Evolutionary conservation across 23 tunicate genomes (phyloP).

Genomic region (Corella eumyota): DNA sequence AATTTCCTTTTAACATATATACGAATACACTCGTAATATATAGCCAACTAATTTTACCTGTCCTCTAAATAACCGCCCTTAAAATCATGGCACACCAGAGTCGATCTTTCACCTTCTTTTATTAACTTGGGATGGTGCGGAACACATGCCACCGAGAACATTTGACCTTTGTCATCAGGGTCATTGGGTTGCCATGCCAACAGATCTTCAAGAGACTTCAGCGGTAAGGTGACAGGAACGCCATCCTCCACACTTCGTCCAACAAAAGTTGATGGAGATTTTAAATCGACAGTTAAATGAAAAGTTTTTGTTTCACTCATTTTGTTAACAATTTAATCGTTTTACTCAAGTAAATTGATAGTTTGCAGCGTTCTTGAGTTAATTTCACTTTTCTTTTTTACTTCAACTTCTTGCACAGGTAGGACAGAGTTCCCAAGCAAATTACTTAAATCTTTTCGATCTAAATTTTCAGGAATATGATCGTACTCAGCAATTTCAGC

Average conservation of each 20-base stretch:
- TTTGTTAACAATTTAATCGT: too few relatives aligned
- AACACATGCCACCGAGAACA: slow-evolving; percentile 33
- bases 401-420: slow-evolving; percentile 17
- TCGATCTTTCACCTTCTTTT: slow-evolving; percentile 16
- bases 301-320: too few relatives aligned
- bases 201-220: slow-evolving; percentile 48
- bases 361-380: too few relatives aligned
- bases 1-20: too few relatives aligned
- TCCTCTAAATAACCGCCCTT: slow-evolving; percentile 64
- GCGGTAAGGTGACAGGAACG: slow-evolving; percentile 45
- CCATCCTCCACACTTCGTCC: slow-evolving; percentile 70
- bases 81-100: slow-evolving; percentile 83
- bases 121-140: slow-evolving; percentile 43
- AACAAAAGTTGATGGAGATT: slow-evolving; percentile 12
- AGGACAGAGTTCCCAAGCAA: too few relatives aligned
- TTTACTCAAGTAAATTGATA: too few relatives aligned
- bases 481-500: too few relatives aligned
- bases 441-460: too few relatives aligned
- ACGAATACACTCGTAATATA: too few relatives aligned
- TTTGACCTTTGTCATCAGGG: slow-evolving; percentile 47
- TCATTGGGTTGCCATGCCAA: slow-evolving; percentile 53
- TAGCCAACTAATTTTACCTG: too few relatives aligned
- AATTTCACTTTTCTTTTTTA: too few relatives aligned
- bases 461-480: too few relatives aligned
- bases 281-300: slow-evolving; percentile 28